Evolutionary conservation across 2,888 invertebrate species (phyloP).

Genomic region (Torymus texanus): DNA sequence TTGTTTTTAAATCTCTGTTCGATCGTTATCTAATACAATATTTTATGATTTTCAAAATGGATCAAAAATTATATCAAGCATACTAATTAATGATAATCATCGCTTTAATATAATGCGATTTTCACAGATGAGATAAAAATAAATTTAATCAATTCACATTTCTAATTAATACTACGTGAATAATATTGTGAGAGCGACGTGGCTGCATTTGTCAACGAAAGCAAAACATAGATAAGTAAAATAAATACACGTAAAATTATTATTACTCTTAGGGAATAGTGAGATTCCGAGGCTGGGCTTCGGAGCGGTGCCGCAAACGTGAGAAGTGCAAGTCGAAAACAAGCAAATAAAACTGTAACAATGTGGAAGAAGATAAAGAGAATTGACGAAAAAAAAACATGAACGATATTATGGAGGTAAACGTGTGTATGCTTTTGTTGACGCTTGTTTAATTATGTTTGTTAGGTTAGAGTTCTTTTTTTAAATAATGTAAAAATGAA

Average conservation of each 20-base stretch:
- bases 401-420: constrained; percentile 56
- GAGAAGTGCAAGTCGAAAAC: constrained; percentile 52
- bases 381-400: constrained; percentile 53
- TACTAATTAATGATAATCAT: constrained; percentile 40
- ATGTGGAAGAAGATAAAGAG: constrained; percentile 49
- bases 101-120: constrained; percentile 12
- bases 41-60: constrained; percentile 41
- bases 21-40: constrained; percentile 28
- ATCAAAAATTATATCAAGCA: constrained; percentile 34
- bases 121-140: constrained; percentile 28
- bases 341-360: constrained; percentile 49
- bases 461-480: constrained; percentile 63
- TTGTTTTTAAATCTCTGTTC: constrained; percentile 45
- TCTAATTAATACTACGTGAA: constrained; percentile 31
- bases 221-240: constrained; percentile 56
- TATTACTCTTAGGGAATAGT: constrained; percentile 61
- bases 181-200: constrained; percentile 39
- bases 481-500: constrained; percentile 49
- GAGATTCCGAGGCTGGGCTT: constrained; percentile 71
- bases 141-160: constrained; percentile 32
- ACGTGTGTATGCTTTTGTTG: constrained; percentile 67
- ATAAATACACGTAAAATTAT: constrained; percentile 59
- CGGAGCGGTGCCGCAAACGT: constrained; percentile 64
- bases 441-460: constrained; percentile 68
- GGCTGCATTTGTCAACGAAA: constrained; percentile 48